These are phyloP conservation scores for Dynastes tityus DNA, from an alignment of 2,888 invertebrate genomes.

Conservation along the genomic window DNA sequence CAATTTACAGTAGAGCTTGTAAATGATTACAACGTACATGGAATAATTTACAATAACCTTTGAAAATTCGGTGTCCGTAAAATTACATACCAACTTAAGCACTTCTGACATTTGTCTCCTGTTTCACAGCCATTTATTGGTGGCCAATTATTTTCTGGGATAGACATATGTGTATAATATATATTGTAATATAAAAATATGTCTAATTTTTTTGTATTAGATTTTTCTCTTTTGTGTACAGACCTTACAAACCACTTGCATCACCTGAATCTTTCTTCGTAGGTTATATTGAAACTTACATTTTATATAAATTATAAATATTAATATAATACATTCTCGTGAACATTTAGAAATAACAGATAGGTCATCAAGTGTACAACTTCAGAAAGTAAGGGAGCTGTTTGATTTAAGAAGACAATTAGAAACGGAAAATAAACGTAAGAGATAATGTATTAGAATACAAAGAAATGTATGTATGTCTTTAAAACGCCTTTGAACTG, in stretches of 20 bases:
- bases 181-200: conserved; percentile 42
- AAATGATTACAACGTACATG: too few species aligned
- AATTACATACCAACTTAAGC: too few species aligned
- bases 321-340: conserved; percentile 43
- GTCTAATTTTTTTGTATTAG: conserved; percentile 22
- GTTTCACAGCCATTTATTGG: too few species aligned
- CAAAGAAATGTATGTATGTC: conserved; percentile 19
- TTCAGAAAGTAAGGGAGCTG: neutral
- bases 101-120: too few species aligned
- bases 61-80: too few species aligned
- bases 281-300: conserved; percentile 6
- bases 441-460: neutral
- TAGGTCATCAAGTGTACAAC: neutral
- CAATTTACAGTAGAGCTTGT: too few species aligned
- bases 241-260: neutral
- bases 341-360: conserved; percentile 6
- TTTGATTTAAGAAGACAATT: neutral
- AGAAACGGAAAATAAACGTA: conserved; percentile 7
- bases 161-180: conserved; percentile 35
- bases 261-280: neutral
- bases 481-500: conserved; percentile 18
- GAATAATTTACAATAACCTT: too few species aligned
- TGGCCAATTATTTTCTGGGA: too few species aligned
- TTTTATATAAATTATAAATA: conserved; percentile 49
- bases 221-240: conserved; percentile 9